phyloP scores from a whole-genome alignment of 2,888 invertebrate genomes.

The Marasmarcha lunaedactyla region DNA sequence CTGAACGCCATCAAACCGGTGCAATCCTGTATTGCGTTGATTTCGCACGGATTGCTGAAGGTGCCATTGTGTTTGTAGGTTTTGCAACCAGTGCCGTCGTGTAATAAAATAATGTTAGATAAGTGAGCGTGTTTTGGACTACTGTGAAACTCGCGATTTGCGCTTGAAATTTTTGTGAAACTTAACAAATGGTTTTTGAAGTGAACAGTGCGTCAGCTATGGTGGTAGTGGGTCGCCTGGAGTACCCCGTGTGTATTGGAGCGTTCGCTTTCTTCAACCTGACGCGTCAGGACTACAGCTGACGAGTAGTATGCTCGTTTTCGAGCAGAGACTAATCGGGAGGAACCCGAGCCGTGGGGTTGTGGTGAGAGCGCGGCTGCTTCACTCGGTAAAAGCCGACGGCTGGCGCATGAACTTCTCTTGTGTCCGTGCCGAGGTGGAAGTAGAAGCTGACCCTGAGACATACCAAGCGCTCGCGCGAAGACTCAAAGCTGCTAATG shows the following conservation, averaged over 20 bases:
- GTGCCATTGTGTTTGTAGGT: neutral
- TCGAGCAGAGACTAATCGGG: slow-evolving; percentile 61
- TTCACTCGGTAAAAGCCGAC: slow-evolving; percentile 51
- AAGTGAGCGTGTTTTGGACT: slow-evolving; percentile 31
- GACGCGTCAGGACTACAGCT: slow-evolving; percentile 63
- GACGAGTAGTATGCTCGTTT: slow-evolving; percentile 64
- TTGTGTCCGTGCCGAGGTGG: slow-evolving; percentile 51
- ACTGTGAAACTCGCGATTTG: slow-evolving; percentile 1
- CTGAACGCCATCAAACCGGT: slow-evolving; percentile 21
- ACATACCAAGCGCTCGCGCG: slow-evolving; percentile 49
- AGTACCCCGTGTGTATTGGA: slow-evolving; percentile 45
- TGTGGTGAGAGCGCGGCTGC: slow-evolving; percentile 42
- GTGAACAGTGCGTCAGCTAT: slow-evolving; percentile 47
- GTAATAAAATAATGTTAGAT: slow-evolving; percentile 64
- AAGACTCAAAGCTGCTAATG: slow-evolving; percentile 45
- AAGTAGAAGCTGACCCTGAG: slow-evolving; percentile 51
- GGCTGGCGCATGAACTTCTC: slow-evolving; percentile 63
- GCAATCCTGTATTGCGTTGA: slow-evolving; percentile 23
- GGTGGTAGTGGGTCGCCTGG: slow-evolving; percentile 44
- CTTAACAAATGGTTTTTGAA: slow-evolving; percentile 55
- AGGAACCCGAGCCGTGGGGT: slow-evolving; percentile 48
- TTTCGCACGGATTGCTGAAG: slow-evolving; percentile 3
- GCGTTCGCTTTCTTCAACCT: slow-evolving; percentile 61
- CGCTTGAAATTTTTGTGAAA: neutral
- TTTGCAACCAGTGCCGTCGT: slow-evolving; percentile 2